Base-by-base conservation (phyloP, 2,797 vertebrate species). In the Thalassophryne amazonica region DNA sequence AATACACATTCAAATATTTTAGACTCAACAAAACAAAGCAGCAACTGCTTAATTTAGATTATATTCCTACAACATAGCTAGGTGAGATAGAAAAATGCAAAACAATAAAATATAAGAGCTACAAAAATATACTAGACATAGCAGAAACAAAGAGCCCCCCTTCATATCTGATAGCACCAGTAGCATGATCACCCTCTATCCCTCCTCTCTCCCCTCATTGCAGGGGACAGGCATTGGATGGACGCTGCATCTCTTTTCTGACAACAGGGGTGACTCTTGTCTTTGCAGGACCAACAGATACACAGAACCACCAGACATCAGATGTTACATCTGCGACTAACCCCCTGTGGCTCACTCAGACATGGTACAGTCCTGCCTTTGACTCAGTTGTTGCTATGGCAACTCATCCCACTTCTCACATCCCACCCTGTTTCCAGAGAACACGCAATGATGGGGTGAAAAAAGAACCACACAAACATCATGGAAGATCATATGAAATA, bases 361-460 rank as follows among this genome's bases (percentile, higher is more conserved):
- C 78, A 70, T 92, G 89, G 89, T 89, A 89, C 78, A 80, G 55
- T 45, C 89, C 84, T 80, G 80, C 63, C 66, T 13, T 53, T 88
- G 89, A 91, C 78, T 89, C 90, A 91, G 89, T 86, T 87, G 90
- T 91, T 91, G 78, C 89, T 72, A 76, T 88, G 90, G 87, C 60
- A 90, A 89, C 84, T 84, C 77, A 86, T 76, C 83, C 86, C 72
- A 85, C 71, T 76, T 76, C 65, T 69, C 25, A 21, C 80, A 89
- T 83, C 85, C 85, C 77, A 86, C 67, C 76, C 71, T 65, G 60
- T 53, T 70, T 72, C 66, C 39, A 67, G 59, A 27, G 45, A 77
- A 61, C 38, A 62, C 62, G 56, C 28, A n/a, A 71, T 56, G 49
- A 36, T 59, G 33, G 38, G 25, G 9, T 10, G 28, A 58, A 55